These are phyloP conservation scores for Sebastes itinus DNA, from an alignment of 2,797 vertebrate genomes.

Conservation along the genomic window DNA sequence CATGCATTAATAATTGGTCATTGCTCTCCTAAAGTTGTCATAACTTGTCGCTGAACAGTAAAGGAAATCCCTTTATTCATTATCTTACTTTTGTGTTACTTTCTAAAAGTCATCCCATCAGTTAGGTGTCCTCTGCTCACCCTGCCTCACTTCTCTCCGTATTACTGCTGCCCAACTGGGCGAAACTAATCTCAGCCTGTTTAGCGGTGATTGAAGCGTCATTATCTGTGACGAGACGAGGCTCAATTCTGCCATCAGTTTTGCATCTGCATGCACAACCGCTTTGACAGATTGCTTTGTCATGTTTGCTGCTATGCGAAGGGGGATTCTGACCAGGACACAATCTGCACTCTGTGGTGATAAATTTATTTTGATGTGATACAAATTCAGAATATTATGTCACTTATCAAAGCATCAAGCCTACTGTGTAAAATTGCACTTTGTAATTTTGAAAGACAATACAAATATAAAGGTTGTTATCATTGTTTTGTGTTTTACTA, in stretches of 20 bases:
- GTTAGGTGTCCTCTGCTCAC: neutral
- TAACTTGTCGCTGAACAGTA: neutral
- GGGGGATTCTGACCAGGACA: neutral
- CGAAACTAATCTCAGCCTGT: conserved; percentile 25
- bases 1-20: no score
- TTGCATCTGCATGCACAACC: neutral
- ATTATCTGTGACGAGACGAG: conserved; percentile 17
- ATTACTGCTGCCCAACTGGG: neutral
- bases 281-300: conserved; percentile 4
- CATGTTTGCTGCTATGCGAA: neutral
- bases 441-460: neutral
- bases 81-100: neutral
- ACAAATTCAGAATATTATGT: neutral
- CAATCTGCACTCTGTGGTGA: neutral
- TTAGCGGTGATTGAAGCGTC: conserved; percentile 9
- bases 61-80: neutral
- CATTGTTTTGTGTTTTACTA: neutral
- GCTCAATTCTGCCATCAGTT: conserved; percentile 4
- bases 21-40: neutral
- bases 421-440: neutral
- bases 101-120: neutral
- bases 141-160: neutral
- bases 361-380: neutral
- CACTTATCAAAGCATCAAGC: neutral
- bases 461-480: neutral